These are phyloP conservation scores for Trididemnum nubilum DNA, from an alignment of 23 tunicate species.

Conservation along the genomic window DNA sequence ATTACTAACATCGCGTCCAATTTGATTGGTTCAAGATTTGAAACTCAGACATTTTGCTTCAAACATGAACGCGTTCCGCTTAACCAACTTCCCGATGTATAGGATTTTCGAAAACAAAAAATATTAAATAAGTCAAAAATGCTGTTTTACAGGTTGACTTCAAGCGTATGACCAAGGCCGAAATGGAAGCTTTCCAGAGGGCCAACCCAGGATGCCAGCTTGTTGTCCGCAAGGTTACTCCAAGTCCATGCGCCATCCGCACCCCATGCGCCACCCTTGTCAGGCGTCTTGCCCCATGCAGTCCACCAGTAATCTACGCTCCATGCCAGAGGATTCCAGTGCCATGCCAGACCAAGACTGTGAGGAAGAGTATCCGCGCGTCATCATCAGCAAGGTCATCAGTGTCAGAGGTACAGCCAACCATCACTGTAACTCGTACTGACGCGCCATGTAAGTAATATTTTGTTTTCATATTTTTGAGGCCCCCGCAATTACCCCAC, in stretches of 20 bases:
- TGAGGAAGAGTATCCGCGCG: neutral
- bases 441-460: neutral
- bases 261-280: conserved; percentile 5
- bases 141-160: neutral
- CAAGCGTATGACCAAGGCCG: neutral
- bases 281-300: conserved; percentile 6
- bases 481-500: too few relatives aligned
- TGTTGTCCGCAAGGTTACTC: neutral
- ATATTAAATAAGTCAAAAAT: too few relatives aligned
- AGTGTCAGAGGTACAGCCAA: neutral
- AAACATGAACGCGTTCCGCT: too few relatives aligned
- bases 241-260: neutral
- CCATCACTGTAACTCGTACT: neutral
- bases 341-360: neutral
- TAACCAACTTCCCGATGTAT: too few relatives aligned
- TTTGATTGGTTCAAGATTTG: too few relatives aligned
- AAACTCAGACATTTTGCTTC: too few relatives aligned
- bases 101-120: too few relatives aligned
- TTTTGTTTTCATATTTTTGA: too few relatives aligned
- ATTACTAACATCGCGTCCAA: too few relatives aligned
- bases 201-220: conserved; percentile 2
- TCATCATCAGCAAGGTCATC: neutral
- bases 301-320: neutral
- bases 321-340: neutral
- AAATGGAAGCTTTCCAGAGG: neutral